Base-by-base conservation (phyloP, 30 jellyfish, hydroid and myxozoan species). In the Sanderia malayensis region DNA sequence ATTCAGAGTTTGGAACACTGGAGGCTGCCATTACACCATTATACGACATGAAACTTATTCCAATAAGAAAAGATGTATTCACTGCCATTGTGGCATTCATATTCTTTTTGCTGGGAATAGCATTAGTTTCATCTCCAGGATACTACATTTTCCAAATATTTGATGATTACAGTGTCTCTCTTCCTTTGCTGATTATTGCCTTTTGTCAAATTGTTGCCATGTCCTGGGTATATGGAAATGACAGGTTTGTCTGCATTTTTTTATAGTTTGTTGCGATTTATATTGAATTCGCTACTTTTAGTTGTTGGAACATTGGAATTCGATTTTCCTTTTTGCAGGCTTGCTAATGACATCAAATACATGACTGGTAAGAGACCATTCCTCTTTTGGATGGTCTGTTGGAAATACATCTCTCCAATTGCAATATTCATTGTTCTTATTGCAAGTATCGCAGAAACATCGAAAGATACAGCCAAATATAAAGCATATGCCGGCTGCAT, bases 351-450 rank as follows among this genome's bases (percentile, higher is more conserved):
- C 46, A 81, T 89, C 26, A 95, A 89, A 59, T 89, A 64, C 85
- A 89, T 89, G 97, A 89, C 97, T 45, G 97, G 97, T 11, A 58
- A 41, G 10, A 94, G 97, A 76, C 97, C 97, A 1, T 47, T 57
- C 58, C 37, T 76, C 18, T 74, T 89, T 73, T 89, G 97, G 97
- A 44, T 89, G 97, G 18, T 82, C 30, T 89, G 97, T 69, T 89
- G 97, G 97, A 89, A 89, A 67, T 89, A 89, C 85, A 89, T 89
- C 6, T 89, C 97, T 13, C 97, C 97, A 6, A 32, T 89, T n/a
- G 97, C 97, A 9, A 75, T 89, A 20, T 62, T 75, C 60, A 73
- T 89, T 53, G 92, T 89, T 21, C 61, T 89, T 24, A 44, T 89
- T 61, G 89, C 97, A 31, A 89, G 87, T 74, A 67, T 84, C 18